Base-by-base conservation (phyloP, 64 coral and sea anemone genomes). In the Montipora cactus region DNA sequence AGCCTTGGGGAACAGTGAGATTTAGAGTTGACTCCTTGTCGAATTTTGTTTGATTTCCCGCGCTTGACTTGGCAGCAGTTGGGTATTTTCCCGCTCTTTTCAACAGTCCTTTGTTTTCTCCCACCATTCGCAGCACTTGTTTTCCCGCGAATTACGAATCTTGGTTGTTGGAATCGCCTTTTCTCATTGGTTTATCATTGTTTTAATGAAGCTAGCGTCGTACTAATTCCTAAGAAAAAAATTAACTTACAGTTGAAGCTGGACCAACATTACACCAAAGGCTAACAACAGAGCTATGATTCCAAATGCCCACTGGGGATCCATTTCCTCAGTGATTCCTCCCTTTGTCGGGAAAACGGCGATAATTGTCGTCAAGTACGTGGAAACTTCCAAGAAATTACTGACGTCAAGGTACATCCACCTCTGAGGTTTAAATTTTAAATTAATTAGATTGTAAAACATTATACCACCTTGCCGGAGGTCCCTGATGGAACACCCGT, bases 381-480 rank as follows among this genome's bases (percentile, higher is more conserved):
- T 93, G 0, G 92, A 79, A 9, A 93, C 48, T 67, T 93, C 92
- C 14, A 93, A 77, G 18, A 93, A 76, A 51, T 93, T 93, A 59
- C 45, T 80, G 18, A 87, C 23, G 16, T 93, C 92, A 68, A 93
- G 64, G 48, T 93, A 93, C 74, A 79, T 74, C 92, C 92, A 93
- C 21, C 52, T 76, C 92, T 93, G 19, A 86, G 10, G 47, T 37
- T 37, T 37, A 37, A 37, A 37, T 37, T 2, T 2, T 37, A 37
- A 37, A 37, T 37, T 37, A 37, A 37, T 37, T 37, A 37, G 37
- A 37, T 37, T 37, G 37, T 37, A 37, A 37, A 37, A 37, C 37
- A 37, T 37, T 37, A 37, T 37, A 37, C 37, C 37, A 37, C 37
- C 37, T 37, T 37, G 1, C 37, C 37, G 37, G 37, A 37, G 37